phyloP scores from a whole-genome alignment of 2,888 invertebrate genomes.

The Agriopis aurantiaria region DNA sequence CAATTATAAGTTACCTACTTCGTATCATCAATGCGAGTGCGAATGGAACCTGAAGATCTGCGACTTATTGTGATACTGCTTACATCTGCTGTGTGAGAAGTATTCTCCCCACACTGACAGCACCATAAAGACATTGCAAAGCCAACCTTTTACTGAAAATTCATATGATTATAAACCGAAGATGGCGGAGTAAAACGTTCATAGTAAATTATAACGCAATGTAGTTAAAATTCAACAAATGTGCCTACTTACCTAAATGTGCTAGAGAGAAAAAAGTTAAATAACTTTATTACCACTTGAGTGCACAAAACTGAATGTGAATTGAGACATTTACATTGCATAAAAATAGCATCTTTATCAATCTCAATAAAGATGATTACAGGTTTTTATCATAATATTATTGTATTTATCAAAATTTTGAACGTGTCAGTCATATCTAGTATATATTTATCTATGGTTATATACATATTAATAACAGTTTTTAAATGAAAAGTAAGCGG shows the following conservation, averaged over 20 bases:
- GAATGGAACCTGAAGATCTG: conserved; percentile 22
- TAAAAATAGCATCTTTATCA: conserved; percentile 7
- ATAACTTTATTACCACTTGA: not conserved
- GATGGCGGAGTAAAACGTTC: not conserved
- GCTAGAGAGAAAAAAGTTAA: not conserved
- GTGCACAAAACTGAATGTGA: conserved; percentile 9
- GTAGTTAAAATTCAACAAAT: not conserved
- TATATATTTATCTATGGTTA: no score
- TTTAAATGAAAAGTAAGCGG: not conserved
- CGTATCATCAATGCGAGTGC: conserved; percentile 1
- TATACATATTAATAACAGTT: not conserved
- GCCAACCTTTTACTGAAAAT: conserved; percentile 31
- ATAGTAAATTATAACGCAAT: not conserved
- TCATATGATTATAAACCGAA: not conserved
- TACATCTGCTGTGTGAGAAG: conserved; percentile 29
- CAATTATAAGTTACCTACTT: conserved; percentile 33
- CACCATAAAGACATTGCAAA: conserved; percentile 35
- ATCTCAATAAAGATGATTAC: conserved; percentile 12
- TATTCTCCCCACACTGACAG: conserved; percentile 27
- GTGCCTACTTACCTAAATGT: not conserved
- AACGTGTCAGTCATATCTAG: not conserved
- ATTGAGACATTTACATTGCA: not conserved
- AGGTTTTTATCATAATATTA: conserved; percentile 9
- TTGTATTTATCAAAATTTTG: conserved; percentile 1
- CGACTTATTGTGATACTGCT: conserved; percentile 28